A percentile compares a stretch with the other conserved stretches of the same genome.
Conservation (phyloP, 2,113 vertebrate genomes). For the Grallaria varia region DNA sequence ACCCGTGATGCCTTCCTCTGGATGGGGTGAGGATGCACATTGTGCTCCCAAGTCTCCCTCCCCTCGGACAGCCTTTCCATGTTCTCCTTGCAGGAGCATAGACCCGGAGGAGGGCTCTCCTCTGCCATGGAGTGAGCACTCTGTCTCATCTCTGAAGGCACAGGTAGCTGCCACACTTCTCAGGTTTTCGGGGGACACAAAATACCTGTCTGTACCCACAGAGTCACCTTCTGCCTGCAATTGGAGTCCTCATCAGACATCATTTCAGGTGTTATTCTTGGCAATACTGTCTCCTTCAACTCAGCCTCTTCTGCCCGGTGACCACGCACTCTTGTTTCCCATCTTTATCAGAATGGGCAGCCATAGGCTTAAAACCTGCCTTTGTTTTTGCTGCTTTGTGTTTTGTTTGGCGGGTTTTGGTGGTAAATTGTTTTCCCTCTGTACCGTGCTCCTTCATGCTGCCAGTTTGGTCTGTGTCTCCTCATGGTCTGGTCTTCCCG, state of each 20-base stretch:
- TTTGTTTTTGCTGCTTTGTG: background rate
- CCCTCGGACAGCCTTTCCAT: background rate
- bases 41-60: background rate
- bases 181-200: background rate
- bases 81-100: rapidly evolving
- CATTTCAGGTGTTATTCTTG: rapidly evolving
- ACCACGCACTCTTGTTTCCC: background rate
- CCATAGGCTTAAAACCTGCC: background rate
- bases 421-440: background rate
- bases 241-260: background rate
- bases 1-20: background rate
- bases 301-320: background rate
- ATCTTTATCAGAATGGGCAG: background rate
- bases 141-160: background rate
- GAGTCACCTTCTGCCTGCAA: background rate
- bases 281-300: background rate
- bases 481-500: background rate
- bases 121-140: background rate
- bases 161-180: background rate
- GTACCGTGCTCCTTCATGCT: background rate
- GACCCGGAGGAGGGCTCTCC: background rate
- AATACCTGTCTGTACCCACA: background rate
- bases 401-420: background rate
- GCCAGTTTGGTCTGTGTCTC: background rate
- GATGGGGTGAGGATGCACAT: rapidly evolving